Conservation (phyloP, 2,888 invertebrate species). For the Melanargia galathea region DNA sequence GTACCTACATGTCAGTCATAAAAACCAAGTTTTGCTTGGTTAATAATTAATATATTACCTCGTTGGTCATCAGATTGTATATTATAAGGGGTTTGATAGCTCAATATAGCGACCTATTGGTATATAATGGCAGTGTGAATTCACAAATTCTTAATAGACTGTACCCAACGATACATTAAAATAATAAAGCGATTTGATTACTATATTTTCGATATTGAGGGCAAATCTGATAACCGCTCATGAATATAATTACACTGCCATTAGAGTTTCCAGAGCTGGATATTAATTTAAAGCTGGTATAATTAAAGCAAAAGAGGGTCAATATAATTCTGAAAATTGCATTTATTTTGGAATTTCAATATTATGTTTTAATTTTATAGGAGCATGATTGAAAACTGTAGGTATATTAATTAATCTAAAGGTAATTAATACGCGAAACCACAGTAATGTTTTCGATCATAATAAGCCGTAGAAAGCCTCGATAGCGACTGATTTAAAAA, state of each 20-base stretch:
- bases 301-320: conserved; percentile 3
- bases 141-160: not conserved
- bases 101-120: no score
- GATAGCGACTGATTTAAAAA: not conserved
- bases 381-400: not conserved
- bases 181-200: conserved; percentile 26
- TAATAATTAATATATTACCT: not conserved
- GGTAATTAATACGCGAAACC: not conserved
- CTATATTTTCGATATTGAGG: conserved; percentile 32
- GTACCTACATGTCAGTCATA: no score
- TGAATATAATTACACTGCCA: conserved; percentile 21
- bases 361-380: not conserved
- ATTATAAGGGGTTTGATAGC: no score
- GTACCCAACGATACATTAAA: not conserved
- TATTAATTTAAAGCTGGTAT: conserved; percentile 27
- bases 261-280: conserved; percentile 24
- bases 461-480: not conserved
- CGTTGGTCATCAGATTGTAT: no score
- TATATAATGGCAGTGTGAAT: no score
- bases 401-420: no score
- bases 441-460: not conserved
- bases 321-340: conserved; percentile 6
- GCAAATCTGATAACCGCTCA: conserved; percentile 28
- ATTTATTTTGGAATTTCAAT: conserved; percentile 3
- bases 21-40: not conserved